phyloP scores from a whole-genome alignment of 2,797 vertebrate genomes.

The Lagodon rhomboides region DNA sequence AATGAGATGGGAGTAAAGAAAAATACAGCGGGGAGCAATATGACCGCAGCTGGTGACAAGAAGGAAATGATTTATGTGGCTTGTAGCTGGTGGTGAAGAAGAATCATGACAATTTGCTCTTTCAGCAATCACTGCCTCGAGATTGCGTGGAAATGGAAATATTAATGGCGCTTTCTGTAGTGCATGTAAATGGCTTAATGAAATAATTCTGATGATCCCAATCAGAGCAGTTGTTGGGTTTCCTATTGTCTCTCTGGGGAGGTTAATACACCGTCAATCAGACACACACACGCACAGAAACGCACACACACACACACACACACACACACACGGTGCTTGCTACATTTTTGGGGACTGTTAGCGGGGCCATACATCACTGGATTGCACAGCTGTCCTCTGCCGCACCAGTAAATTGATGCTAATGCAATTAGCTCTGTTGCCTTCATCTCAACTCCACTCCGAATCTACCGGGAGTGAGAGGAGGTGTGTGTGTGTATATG shows the following conservation, averaged over 20 bases:
- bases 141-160: slow-evolving; percentile 31
- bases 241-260: slow-evolving; percentile 43
- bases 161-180: slow-evolving; percentile 36
- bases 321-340: slow-evolving; percentile 20
- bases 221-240: slow-evolving; percentile 34
- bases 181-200: slow-evolving; percentile 52
- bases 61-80: slow-evolving; percentile 60
- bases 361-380: slow-evolving; percentile 62
- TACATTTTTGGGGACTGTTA: slow-evolving; percentile 31
- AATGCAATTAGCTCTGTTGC: slow-evolving; percentile 85
- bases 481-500: slow-evolving; percentile 25
- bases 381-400: slow-evolving; percentile 79
- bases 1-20: slow-evolving; percentile 32
- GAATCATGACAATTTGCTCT: slow-evolving; percentile 37
- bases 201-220: slow-evolving; percentile 60
- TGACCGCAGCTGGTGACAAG: slow-evolving; percentile 38
- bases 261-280: slow-evolving; percentile 33
- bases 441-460: slow-evolving; percentile 71
- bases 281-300: slow-evolving; percentile 6
- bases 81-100: slow-evolving; percentile 17
- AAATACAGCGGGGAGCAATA: slow-evolving; percentile 37
- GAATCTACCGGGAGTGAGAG: slow-evolving; percentile 57
- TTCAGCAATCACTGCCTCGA: slow-evolving; percentile 32
- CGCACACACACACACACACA: slow-evolving; percentile 15
- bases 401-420: slow-evolving; percentile 81